Evolutionary conservation across 2,797 vertebrate genomes (phyloP).

Genomic region (Crax fasciolata): DNA sequence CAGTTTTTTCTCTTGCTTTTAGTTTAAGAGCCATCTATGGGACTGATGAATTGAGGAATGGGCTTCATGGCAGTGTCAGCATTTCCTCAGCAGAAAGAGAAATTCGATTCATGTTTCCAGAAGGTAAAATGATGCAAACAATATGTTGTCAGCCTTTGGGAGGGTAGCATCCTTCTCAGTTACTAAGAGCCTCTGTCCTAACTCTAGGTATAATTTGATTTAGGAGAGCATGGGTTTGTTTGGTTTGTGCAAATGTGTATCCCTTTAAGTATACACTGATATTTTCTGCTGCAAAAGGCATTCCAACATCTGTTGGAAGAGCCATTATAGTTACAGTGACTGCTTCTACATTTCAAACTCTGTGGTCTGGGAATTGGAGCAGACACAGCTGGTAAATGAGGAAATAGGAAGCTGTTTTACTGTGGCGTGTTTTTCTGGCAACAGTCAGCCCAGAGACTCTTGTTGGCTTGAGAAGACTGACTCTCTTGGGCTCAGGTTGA

Average conservation of each 20-base stretch:
- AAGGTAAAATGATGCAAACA: constrained; percentile 82
- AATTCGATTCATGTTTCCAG: constrained; percentile 94
- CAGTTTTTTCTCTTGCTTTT: constrained; percentile 58
- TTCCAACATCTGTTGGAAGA: neutral
- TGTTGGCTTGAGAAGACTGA: neutral
- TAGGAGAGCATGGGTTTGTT: neutral
- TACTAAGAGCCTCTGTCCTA: neutral
- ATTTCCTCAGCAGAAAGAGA: constrained; percentile 90
- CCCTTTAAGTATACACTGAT: neutral
- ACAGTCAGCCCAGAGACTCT: neutral
- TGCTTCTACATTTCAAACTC: neutral
- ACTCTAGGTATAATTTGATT: neutral
- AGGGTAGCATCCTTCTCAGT: neutral
- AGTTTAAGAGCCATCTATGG: constrained; percentile 95
- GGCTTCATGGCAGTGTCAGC: constrained; percentile 91
- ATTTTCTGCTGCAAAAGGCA: neutral
- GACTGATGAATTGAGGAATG: constrained; percentile 92
- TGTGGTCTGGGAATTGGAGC: neutral
- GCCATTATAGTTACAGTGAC: neutral
- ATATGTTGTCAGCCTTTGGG: neutral
- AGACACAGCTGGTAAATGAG: neutral
- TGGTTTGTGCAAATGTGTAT: neutral
- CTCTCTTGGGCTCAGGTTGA: neutral
- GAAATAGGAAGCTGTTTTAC: neutral
- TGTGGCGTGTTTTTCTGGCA: neutral